Percentiles rank a stretch among this genome's conserved stretches.
phyloP scores from a whole-genome alignment of 1,140 invertebrate species.

The Drosophila subpulchrella region DNA sequence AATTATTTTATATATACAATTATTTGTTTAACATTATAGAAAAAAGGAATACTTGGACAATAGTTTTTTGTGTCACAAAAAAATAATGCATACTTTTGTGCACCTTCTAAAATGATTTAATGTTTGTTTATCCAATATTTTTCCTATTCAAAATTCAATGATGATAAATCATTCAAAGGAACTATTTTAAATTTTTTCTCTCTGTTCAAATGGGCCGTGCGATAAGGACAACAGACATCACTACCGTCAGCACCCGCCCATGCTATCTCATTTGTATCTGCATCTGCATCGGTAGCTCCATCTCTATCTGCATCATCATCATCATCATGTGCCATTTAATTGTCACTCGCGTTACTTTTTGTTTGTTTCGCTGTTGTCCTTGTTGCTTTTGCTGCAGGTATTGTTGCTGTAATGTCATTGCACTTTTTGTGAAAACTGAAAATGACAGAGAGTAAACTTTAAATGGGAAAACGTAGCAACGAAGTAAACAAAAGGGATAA shows the following conservation, averaged over 20 bases:
- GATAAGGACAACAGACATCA: slow-evolving; percentile 44
- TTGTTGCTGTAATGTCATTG: slow-evolving; percentile 66
- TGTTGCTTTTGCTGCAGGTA: slow-evolving; percentile 13
- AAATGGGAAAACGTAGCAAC: not conserved
- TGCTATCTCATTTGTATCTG: slow-evolving; percentile 5
- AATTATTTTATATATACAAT: too few relatives aligned
- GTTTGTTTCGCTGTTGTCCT: slow-evolving; percentile 23
- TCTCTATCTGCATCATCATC: slow-evolving; percentile 25
- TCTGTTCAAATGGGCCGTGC: slow-evolving; percentile 6
- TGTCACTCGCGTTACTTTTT: slow-evolving; percentile 55
- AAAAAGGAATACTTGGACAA: too few relatives aligned
- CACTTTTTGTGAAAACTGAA: slow-evolving; percentile 55
- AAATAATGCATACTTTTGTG: too few relatives aligned
- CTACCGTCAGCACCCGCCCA: slow-evolving; percentile 10
- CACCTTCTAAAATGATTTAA: too few relatives aligned
- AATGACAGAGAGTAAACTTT: slow-evolving; percentile 18
- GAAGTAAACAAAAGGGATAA: not conserved
- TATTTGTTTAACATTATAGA: too few relatives aligned
- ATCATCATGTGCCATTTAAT: slow-evolving; percentile 63
- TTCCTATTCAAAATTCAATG: too few relatives aligned
- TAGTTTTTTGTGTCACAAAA: too few relatives aligned
- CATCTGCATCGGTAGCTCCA: slow-evolving; percentile 9
- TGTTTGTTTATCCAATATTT: too few relatives aligned
- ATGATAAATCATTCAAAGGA: not conserved
- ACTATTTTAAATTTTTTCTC: not conserved